phyloP scores from a whole-genome alignment of 2,113 vertebrate species.

The Irena cyanogastra region DNA sequence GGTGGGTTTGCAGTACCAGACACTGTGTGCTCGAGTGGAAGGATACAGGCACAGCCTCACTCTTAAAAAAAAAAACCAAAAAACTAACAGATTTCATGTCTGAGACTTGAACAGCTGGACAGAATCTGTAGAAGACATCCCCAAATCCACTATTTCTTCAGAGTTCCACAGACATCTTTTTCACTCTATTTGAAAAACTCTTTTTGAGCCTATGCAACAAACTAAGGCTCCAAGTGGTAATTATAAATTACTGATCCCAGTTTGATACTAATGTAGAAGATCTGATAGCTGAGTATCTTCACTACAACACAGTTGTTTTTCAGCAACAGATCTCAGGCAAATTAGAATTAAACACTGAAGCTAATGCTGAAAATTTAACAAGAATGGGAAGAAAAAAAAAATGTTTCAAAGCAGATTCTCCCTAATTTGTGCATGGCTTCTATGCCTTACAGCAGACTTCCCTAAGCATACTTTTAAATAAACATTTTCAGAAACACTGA shows the following conservation, averaged over 20 bases:
- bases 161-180: not conserved
- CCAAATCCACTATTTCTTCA: not conserved
- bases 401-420: not conserved
- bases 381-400: not conserved
- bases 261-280: not conserved
- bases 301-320: not conserved
- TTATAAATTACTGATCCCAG: not conserved
- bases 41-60: not conserved
- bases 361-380: not conserved
- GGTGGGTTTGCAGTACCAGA: not conserved
- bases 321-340: not conserved
- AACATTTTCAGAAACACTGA: not conserved
- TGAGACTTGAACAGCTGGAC: not conserved
- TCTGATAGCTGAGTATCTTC: not conserved
- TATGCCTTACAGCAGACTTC: not conserved
- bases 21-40: not conserved
- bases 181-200: not conserved
- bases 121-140: not conserved
- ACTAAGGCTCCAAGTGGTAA: not conserved
- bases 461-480: not conserved
- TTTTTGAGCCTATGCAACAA: not conserved
- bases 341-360: not conserved
- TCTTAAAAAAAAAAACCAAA: not conserved
- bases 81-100: not conserved
- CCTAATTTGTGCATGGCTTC: not conserved